Conservation (phyloP, 2,797 vertebrate species). For the Melanotaenia boesemani region DNA sequence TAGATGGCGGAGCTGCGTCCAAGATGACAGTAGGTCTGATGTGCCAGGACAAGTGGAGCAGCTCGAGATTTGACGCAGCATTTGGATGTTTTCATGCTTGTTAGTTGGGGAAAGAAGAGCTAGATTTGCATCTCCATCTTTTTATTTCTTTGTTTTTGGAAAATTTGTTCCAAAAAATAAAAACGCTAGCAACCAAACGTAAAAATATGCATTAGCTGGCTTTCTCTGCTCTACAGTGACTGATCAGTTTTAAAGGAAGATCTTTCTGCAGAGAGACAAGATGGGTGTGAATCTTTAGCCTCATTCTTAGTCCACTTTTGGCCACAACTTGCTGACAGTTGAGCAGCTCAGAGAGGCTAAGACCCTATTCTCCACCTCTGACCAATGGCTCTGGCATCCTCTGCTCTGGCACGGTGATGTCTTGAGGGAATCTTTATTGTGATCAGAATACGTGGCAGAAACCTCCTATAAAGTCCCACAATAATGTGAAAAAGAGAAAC, state of each 20-base stretch:
- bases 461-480: slow-evolving; percentile 77
- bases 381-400: slow-evolving; percentile 84
- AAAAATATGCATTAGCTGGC: slow-evolving; percentile 20
- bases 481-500: slow-evolving; percentile 65
- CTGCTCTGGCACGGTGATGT: slow-evolving; percentile 71
- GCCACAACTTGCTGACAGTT: slow-evolving; percentile 75
- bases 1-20: slow-evolving; percentile 56
- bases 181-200: background rate
- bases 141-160: slow-evolving; percentile 5
- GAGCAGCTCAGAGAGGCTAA: slow-evolving; percentile 74
- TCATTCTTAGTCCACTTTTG: slow-evolving; percentile 75
- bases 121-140: slow-evolving; percentile 12
- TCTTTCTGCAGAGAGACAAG: slow-evolving; percentile 63
- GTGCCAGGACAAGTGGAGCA: slow-evolving; percentile 61
- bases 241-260: slow-evolving; percentile 43
- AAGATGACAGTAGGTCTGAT: slow-evolving; percentile 64
- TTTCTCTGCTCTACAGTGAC: slow-evolving; percentile 36
- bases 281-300: slow-evolving; percentile 79
- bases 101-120: slow-evolving; percentile 15
- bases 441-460: slow-evolving; percentile 74
- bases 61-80: slow-evolving; percentile 37
- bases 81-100: slow-evolving; percentile 41
- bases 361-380: slow-evolving; percentile 74
- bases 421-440: slow-evolving; percentile 79
- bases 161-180: background rate